phyloP scores from a whole-genome alignment of 2,797 vertebrate genomes.

The Sylvia borin region DNA sequence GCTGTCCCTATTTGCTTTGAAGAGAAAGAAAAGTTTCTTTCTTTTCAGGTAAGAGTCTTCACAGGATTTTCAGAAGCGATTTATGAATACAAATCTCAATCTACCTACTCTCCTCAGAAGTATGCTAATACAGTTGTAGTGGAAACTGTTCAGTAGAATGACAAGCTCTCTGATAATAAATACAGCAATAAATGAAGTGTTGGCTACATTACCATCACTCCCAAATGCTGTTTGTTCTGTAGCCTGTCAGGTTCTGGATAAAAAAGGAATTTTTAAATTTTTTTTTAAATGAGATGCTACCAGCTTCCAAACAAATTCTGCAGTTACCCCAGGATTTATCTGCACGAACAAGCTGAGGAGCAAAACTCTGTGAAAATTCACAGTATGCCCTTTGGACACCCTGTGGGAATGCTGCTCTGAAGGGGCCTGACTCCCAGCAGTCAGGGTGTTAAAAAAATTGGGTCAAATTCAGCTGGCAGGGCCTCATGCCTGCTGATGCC shows the following conservation, averaged over 20 bases:
- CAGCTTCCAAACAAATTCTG: not conserved
- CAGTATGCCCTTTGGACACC: not conserved
- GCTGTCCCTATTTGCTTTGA: not conserved
- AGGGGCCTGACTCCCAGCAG: not conserved
- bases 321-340: not conserved
- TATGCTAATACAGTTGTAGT: not conserved
- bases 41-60: not conserved
- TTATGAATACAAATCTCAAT: not conserved
- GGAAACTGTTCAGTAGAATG: not conserved
- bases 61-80: not conserved
- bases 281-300: not conserved
- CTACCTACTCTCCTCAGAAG: not conserved
- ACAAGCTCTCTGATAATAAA: not conserved
- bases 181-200: not conserved
- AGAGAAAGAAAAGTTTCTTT: not conserved
- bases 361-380: not conserved
- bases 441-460: not conserved
- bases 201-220: not conserved
- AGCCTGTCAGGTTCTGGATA: not conserved
- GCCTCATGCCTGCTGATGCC: not conserved
- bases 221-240: not conserved
- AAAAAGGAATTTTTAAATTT: not conserved
- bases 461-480: not conserved
- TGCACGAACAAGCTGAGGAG: not conserved
- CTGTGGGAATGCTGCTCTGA: not conserved